These are phyloP conservation scores for Galerucella pusilla DNA, from an alignment of 2,888 invertebrate species.

Conservation along the genomic window DNA sequence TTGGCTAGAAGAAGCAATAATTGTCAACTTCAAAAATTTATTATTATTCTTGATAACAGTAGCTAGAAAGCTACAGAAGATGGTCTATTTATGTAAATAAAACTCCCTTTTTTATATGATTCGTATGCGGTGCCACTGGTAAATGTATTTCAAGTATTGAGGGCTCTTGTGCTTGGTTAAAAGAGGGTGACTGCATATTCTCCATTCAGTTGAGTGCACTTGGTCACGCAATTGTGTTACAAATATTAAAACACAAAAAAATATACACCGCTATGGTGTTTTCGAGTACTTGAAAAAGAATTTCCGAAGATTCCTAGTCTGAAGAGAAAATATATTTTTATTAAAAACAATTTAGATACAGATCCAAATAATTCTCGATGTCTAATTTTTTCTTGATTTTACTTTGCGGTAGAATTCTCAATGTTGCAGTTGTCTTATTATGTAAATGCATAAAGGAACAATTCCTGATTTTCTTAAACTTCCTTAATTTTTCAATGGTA, in stretches of 20 bases:
- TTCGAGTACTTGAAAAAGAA: not conserved
- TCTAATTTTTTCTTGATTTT: conserved; percentile 56
- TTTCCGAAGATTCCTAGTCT: not conserved
- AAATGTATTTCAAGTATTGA: conserved; percentile 26
- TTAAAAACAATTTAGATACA: conserved; percentile 45
- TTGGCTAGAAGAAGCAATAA: too few species aligned
- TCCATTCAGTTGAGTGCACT: conserved; percentile 46
- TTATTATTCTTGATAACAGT: too few species aligned
- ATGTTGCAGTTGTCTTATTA: conserved; percentile 59
- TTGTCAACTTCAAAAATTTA: too few species aligned
- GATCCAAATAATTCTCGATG: conserved; percentile 61
- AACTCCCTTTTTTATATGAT: too few species aligned
- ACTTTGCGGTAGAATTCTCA: conserved; percentile 52
- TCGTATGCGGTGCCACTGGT: conserved; percentile 7
- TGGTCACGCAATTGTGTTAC: conserved; percentile 54
- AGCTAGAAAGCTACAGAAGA: too few species aligned
- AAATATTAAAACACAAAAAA: conserved; percentile 36
- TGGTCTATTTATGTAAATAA: too few species aligned
- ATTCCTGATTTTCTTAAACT: conserved; percentile 60
- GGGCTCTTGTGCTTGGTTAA: conserved; percentile 24
- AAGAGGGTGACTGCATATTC: conserved; percentile 39
- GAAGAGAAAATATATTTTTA: not conserved
- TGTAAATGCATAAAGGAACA: conserved; percentile 62
- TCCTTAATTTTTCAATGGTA: conserved; percentile 50
- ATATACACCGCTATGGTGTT: conserved; percentile 2